A percentile compares a stretch with the other conserved stretches of the same genome.
Evolutionary conservation across 1,140 invertebrate species (phyloP).

Genomic region (Heliconius himera): DNA sequence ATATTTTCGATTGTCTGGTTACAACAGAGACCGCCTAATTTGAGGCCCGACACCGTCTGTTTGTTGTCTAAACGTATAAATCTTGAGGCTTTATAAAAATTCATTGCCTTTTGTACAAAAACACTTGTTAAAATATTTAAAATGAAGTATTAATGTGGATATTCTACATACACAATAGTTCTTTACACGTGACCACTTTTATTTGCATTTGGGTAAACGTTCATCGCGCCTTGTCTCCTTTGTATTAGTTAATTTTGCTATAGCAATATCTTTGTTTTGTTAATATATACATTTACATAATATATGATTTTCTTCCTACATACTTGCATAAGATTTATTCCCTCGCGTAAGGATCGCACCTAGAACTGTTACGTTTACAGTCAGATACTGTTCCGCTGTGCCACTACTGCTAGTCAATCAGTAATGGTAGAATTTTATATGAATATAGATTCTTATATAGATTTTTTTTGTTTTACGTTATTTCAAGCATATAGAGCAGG

Average conservation of each 20-base stretch:
- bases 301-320: not conserved
- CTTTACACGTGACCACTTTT: not conserved
- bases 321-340: too few relatives aligned
- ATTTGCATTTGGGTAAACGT: not conserved
- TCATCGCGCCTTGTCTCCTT: not conserved
- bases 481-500: too few relatives aligned
- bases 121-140: slow-evolving; percentile 5
- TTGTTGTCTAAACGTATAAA: not conserved
- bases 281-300: not conserved
- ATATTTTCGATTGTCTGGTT: not conserved
- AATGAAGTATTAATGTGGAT: not conserved
- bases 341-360: too few relatives aligned
- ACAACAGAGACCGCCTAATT: not conserved
- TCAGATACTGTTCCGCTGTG: too few relatives aligned
- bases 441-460: too few relatives aligned
- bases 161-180: not conserved
- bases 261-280: not conserved
- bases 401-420: too few relatives aligned
- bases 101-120: not conserved
- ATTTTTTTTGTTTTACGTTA: too few relatives aligned
- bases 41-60: not conserved
- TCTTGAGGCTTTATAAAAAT: not conserved
- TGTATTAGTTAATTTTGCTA: not conserved
- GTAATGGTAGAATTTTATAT: too few relatives aligned
- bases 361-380: too few relatives aligned